A percentile compares a stretch with the other conserved stretches of the same genome.
Conservation (phyloP, 2,888 invertebrate species). For the Xanthia icteritia region DNA sequence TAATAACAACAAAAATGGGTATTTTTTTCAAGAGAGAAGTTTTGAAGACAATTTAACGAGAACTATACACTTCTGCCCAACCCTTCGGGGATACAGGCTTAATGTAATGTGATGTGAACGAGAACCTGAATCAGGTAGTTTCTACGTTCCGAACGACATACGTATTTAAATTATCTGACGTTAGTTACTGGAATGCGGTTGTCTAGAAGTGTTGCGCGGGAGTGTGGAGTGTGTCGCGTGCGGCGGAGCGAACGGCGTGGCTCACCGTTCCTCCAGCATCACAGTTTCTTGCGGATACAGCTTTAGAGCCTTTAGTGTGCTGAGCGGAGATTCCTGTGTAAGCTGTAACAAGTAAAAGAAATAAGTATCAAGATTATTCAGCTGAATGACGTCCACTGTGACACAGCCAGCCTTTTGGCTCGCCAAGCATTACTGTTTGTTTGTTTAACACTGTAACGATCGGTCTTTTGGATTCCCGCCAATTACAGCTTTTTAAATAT, state of each 20-base stretch:
- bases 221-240: constrained; percentile 27
- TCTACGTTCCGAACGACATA: not conserved
- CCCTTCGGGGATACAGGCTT: not conserved
- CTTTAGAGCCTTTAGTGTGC: constrained; percentile 95
- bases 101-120: not conserved
- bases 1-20: constrained; percentile 3
- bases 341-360: constrained; percentile 88
- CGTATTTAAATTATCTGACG: not conserved
- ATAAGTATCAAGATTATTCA: not conserved
- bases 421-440: too few species aligned
- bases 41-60: not conserved
- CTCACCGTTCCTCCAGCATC: constrained; percentile 98
- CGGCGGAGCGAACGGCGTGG: constrained; percentile 48
- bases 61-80: not conserved
- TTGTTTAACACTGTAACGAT: not conserved
- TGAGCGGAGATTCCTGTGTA: constrained; percentile 93
- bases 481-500: not conserved
- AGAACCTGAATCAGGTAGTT: constrained; percentile 3
- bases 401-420: too few species aligned
- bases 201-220: constrained; percentile 27
- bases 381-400: too few species aligned
- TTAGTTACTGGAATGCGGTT: constrained; percentile 24
- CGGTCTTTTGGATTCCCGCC: not conserved
- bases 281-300: constrained; percentile 98
- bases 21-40: not conserved